These are phyloP conservation scores for Pelecanus crispus DNA, from an alignment of 2,113 vertebrate species.

Conservation along the genomic window DNA sequence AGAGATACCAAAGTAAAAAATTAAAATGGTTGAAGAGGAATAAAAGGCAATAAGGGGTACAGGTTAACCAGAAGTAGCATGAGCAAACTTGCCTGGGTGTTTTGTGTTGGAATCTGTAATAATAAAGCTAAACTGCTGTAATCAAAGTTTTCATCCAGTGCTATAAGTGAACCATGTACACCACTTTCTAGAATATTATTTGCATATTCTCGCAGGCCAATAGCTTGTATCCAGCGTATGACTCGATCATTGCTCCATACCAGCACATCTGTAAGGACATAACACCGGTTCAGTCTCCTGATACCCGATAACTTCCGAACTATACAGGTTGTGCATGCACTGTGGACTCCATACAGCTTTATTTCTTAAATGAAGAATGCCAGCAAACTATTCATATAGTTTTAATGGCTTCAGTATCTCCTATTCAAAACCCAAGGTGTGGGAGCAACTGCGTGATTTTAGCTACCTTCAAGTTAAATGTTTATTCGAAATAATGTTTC, in stretches of 20 bases:
- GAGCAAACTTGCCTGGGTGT: slow-evolving; percentile 82
- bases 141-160: slow-evolving; percentile 97
- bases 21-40: slow-evolving; percentile 2
- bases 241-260: slow-evolving; percentile 97
- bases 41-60: neutral
- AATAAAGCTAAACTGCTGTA: slow-evolving; percentile 96
- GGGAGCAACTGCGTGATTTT: neutral
- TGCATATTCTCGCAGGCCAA: slow-evolving; percentile 95
- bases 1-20: slow-evolving; percentile 65
- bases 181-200: slow-evolving; percentile 96
- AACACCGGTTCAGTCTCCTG: neutral
- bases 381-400: neutral
- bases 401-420: neutral
- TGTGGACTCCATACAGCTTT: neutral
- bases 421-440: neutral
- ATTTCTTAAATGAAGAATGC: neutral
- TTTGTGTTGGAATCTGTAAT: slow-evolving; percentile 97
- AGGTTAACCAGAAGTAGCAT: neutral
- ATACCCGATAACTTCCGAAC: neutral
- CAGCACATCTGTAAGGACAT: slow-evolving; percentile 83
- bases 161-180: slow-evolving; percentile 93
- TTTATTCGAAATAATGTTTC: neutral
- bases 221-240: slow-evolving; percentile 96
- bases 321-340: neutral
- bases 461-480: neutral